Base-by-base conservation (phyloP, 2,888 invertebrate species). In the Andrena hattorfiana region DNA sequence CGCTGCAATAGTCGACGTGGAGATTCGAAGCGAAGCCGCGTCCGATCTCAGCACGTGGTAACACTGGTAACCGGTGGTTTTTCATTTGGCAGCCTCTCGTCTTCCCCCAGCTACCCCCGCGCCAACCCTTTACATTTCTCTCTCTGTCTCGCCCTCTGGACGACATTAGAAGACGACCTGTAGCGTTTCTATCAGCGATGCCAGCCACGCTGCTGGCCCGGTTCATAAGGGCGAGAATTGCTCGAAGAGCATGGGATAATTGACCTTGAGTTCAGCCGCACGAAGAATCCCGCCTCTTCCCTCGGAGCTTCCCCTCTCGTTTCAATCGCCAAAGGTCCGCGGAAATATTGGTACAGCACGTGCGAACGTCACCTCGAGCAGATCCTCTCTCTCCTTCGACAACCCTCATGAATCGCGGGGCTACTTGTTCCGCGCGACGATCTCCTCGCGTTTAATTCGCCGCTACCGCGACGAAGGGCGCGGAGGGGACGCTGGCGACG, bases 101-200 rank as follows among this genome's bases (percentile, higher is more conserved):
- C 51, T 28, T 20, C 49, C 48, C 4, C 32, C 8, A 13, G 42
- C 35, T 4, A 16, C 23, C 42, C 30, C 26, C 20, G 13, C 35
- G 1, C 32, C 26, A 3, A 48, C 63, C 26, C 42, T 48, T 32
- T 7, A 23, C 35, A 16, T 69, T 60, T 76, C 64, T 8, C 32
- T 51, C 32, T 32, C 64, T 10, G 10, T 60, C 49, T 28, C 67
- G 48, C 26, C 23, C 30, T 16, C 28, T n/a, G 63, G 51, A 3
- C 51, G 63, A 77, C 85, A 28, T 85, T 77, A 85, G 77, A 70
- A 70, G 71, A 76, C 82, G 83, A 86, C 86, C 86, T 86, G 86
- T 86, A 74, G 86, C 83, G 54, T 86, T 81, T 68, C 84, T 70
- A 73, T 76, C 75, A 20, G 5, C 77, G 71, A 83, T 79, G 86